These are phyloP conservation scores for Trachemys scripta DNA, from an alignment of 2,113 vertebrate species.

Conservation along the genomic window DNA sequence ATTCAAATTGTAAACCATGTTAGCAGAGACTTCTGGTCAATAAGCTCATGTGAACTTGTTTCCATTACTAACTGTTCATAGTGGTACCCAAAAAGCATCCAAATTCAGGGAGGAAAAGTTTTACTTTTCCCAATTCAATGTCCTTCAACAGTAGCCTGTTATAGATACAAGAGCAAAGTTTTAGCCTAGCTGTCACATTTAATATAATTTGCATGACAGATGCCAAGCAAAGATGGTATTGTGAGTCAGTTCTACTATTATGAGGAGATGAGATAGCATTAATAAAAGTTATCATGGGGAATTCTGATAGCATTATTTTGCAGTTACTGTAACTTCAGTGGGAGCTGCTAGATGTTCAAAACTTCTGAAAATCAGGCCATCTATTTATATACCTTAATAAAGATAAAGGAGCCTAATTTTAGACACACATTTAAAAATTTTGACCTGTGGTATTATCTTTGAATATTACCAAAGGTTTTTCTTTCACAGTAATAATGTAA, in stretches of 20 bases:
- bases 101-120: neutral
- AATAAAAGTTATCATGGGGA: neutral
- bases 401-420: neutral
- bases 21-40: constrained; percentile 36
- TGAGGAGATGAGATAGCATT: neutral
- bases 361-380: neutral
- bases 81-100: neutral
- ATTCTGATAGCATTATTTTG: neutral
- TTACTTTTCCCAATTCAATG: neutral
- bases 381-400: neutral
- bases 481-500: neutral
- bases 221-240: neutral
- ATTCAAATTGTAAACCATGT: constrained; percentile 20
- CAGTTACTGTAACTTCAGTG: neutral
- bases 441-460: neutral
- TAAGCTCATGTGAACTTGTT: neutral
- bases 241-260: neutral
- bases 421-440: neutral
- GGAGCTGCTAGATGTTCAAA: neutral
- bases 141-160: neutral
- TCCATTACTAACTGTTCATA: neutral
- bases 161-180: neutral
- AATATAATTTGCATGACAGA: neutral
- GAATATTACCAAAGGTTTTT: neutral
- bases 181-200: neutral